Percentiles rank a stretch among this genome's conserved stretches.
phyloP scores from a whole-genome alignment of 2,113 vertebrate species.

The Ellobius talpinus region DNA sequence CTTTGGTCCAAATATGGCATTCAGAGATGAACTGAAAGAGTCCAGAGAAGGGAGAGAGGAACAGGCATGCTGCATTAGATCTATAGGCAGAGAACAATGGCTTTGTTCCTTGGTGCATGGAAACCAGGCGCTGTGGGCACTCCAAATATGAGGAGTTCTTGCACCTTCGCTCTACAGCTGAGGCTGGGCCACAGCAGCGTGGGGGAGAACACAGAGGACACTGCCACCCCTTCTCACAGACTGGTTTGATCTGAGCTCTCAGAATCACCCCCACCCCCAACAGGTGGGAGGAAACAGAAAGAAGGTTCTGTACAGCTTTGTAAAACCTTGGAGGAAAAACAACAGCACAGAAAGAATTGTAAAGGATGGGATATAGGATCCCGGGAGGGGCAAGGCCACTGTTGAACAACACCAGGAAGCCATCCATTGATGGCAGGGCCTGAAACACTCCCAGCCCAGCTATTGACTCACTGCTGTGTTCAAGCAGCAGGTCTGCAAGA shows the following conservation, averaged over 20 bases:
- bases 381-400: not conserved
- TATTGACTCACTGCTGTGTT: not conserved
- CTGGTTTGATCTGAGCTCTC: conserved; percentile 15
- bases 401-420: not conserved
- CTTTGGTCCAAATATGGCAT: not conserved
- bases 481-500: not conserved
- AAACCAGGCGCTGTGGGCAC: not conserved
- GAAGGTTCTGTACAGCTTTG: not conserved
- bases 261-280: not conserved
- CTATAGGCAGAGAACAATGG: conserved; percentile 21
- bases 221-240: too few species aligned
- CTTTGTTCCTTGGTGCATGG: not conserved
- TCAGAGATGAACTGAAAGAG: conserved; percentile 34
- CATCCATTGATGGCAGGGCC: not conserved
- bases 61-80: not conserved
- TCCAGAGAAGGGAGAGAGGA: not conserved
- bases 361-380: not conserved
- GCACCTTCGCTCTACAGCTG: fast-evolving
- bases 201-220: not conserved
- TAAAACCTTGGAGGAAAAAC: not conserved
- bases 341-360: not conserved
- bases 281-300: conserved; percentile 48
- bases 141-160: not conserved
- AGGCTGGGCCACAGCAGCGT: not conserved
- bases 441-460: not conserved